Percentiles rank a stretch among this genome's conserved stretches.
phyloP scores from a whole-genome alignment of 2,797 vertebrate genomes.

The Acanthopagrus latus region DNA sequence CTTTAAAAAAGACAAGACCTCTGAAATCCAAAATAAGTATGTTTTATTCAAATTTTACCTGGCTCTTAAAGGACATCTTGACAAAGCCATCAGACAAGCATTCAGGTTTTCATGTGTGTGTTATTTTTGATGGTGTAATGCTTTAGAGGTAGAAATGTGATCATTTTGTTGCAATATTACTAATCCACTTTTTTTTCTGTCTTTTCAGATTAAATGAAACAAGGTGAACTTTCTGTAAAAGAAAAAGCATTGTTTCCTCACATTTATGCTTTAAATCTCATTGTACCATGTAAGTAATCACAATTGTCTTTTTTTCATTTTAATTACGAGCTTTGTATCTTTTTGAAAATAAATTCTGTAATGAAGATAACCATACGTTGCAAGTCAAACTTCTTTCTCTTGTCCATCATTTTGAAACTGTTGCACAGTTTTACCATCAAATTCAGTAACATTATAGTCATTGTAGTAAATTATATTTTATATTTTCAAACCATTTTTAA shows the following conservation, averaged over 20 bases:
- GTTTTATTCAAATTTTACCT: neutral
- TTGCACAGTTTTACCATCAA: neutral
- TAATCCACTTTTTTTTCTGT: constrained; percentile 21
- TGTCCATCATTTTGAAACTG: neutral
- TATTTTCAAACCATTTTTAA: neutral
- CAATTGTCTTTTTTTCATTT: constrained; percentile 11
- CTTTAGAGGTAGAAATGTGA: neutral
- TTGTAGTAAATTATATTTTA: neutral
- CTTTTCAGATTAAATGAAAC: constrained; percentile 70
- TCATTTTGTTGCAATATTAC: neutral
- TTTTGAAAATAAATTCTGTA: constrained; percentile 56
- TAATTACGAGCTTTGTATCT: constrained; percentile 9
- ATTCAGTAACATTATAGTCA: neutral
- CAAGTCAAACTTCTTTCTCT: neutral
- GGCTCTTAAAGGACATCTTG: neutral
- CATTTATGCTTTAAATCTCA: constrained; percentile 11
- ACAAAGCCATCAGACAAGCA: neutral
- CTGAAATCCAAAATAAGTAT: too few species aligned
- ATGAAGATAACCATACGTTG: constrained; percentile 8
- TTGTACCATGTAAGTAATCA: constrained; percentile 44
- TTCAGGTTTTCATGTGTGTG: neutral
- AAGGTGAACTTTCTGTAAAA: constrained; percentile 20
- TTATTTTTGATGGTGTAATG: neutral
- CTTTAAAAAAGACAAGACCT: neutral
- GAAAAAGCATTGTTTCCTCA: neutral